phyloP scores from a whole-genome alignment of 1,140 invertebrate genomes.

The Battus philenor region DNA sequence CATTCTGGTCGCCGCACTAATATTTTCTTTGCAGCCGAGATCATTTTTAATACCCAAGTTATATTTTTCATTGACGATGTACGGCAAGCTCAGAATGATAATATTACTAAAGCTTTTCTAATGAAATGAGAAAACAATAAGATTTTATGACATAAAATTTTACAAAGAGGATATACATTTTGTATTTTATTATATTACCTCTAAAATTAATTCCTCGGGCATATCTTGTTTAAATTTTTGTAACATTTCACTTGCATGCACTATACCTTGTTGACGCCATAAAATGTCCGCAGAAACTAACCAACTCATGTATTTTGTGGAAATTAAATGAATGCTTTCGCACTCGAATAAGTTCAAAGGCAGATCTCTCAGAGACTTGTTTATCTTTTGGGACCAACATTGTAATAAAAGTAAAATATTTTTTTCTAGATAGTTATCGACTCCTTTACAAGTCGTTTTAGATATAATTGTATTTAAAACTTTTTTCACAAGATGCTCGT shows the following conservation, averaged over 20 bases:
- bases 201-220: slow-evolving; percentile 33
- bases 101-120: slow-evolving; percentile 52
- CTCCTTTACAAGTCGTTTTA: slow-evolving; percentile 20
- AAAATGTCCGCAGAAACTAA: slow-evolving; percentile 43
- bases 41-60: slow-evolving; percentile 24
- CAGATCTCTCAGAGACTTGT: slow-evolving; percentile 36
- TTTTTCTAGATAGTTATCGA: slow-evolving; percentile 39
- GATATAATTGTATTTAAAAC: slow-evolving; percentile 42
- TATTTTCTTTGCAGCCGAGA: slow-evolving; percentile 17
- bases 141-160: slow-evolving; percentile 2
- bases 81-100: slow-evolving; percentile 45
- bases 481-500: slow-evolving; percentile 37
- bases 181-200: slow-evolving; percentile 36
- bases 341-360: slow-evolving; percentile 45
- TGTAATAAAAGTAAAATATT: slow-evolving; percentile 42
- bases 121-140: slow-evolving; percentile 20
- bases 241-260: slow-evolving; percentile 29
- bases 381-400: slow-evolving; percentile 46
- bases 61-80: slow-evolving; percentile 52
- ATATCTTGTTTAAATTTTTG: slow-evolving; percentile 18
- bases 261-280: slow-evolving; percentile 43
- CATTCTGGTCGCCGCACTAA: slow-evolving; percentile 34
- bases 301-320: slow-evolving; percentile 46
- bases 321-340: slow-evolving; percentile 26
- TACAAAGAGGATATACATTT: neutral